A percentile compares a stretch with the other conserved stretches of the same genome.
Conservation (phyloP, 2,888 invertebrate genomes). For the Myopa tessellatipennis region DNA sequence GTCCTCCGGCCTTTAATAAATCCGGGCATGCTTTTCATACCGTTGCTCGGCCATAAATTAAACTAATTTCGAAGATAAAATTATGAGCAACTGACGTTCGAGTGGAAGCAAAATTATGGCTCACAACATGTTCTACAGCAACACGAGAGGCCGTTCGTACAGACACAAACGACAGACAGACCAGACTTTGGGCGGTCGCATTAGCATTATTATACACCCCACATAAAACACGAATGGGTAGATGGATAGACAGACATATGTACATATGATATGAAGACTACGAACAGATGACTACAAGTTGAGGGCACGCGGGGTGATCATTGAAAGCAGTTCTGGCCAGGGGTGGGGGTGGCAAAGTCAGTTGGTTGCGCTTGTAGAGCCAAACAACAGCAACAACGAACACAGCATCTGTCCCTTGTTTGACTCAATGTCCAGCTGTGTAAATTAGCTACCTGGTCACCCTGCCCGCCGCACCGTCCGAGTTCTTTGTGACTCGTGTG, state of each 20-base stretch:
- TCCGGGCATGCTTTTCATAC: not conserved
- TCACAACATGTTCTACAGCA: slow-evolving; percentile 2
- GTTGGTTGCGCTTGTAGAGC: not conserved
- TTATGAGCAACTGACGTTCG: slow-evolving; percentile 26
- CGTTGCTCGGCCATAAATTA: slow-evolving; percentile 22
- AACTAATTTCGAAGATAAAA: slow-evolving; percentile 30
- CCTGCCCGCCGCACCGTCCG: not conserved
- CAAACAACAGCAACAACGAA: slow-evolving; percentile 11
- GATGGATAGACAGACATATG: too few relatives aligned
- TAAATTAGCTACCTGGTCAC: not conserved
- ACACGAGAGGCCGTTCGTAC: not conserved
- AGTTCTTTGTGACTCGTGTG: not conserved
- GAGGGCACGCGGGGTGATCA: not conserved
- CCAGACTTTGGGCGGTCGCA: slow-evolving; percentile 3
- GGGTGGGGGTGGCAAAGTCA: not conserved
- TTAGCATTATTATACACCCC: slow-evolving; percentile 20
- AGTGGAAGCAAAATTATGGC: slow-evolving; percentile 31
- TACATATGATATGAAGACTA: slow-evolving; percentile 10
- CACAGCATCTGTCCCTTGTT: slow-evolving; percentile 23
- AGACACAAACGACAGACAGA: not conserved
- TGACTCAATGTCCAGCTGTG: slow-evolving; percentile 24
- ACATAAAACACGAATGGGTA: slow-evolving; percentile 7
- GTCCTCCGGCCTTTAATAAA: too few relatives aligned
- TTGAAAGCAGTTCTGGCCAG: not conserved
- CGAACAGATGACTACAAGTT: slow-evolving; percentile 28